Evolutionary conservation across 2,797 vertebrate genomes (phyloP), one percentile per base, ranked within the genome.

Genomic region (Prionace glauca): DNA sequence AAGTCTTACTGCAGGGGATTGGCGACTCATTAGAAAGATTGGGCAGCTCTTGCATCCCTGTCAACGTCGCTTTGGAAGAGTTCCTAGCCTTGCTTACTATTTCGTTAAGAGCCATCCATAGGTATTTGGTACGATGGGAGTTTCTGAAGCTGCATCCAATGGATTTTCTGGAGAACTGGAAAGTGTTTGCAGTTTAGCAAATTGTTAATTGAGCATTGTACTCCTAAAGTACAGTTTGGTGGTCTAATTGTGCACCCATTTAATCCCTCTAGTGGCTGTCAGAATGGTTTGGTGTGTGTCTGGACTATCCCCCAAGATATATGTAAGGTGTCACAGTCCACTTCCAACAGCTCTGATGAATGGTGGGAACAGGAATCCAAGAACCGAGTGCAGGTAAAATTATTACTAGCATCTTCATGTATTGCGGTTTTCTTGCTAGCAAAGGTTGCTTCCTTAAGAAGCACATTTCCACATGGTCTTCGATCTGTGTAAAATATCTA

Each of bases 231-330:
- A 84, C 7, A 22, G 41, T 84, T 84, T 45, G 41, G 20, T 41
- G 11, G 56, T 90, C 26, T 62, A 4, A 91, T 91, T 91, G 65
- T 91, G 14, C 60, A 90, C 26, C 5, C 24, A 3, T 91, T 62
- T 69, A 36, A 69, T 96, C 32, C 62, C 97, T 97, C 81, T 96
- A 99, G 99, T 96, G 99, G 99, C 91, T 99, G 99, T 96, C 99
- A 99, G 97, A 99, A 97, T 96, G 99, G 99, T 45, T 97, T 99
- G 95, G 98, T 99, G 22, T 98, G 98, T 50, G 98, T 99, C 96
- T 99, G 99, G 99, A 98, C 98, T 0, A 97, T 99, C 96, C 99
- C 99, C 72, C 98, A 99, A 96, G 98, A 98, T 87, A 95, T 97
- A 29, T 96, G 96, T 5, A 96, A 96, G 92, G 97, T 97, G 36